Evolutionary conservation across 1,140 invertebrate species (phyloP), one percentile per base, ranked within the genome.

Genomic region (Ceratina japonica): DNA sequence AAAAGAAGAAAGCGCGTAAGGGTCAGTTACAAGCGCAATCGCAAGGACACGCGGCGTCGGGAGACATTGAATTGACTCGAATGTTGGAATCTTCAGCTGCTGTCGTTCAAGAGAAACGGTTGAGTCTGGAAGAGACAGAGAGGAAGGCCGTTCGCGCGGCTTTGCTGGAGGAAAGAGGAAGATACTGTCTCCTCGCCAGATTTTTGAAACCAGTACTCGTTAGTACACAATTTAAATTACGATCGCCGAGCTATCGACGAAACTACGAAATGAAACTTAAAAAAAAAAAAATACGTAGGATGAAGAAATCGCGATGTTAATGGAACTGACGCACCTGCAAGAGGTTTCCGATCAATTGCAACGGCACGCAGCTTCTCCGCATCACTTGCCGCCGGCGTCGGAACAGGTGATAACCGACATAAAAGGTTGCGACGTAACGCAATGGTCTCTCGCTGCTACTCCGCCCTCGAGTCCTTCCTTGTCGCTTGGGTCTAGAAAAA

Each of bases 121-220:
- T 96, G 76, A 94, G 96, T 83, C 92, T 99, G 73, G 98, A 99
- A 91, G 97, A 98, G 87, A 96, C 96, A 54, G 98, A 99, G 90
- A 97, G 98, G 91, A 96, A 97, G 88, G 97, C 97, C 0, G 95
- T 99, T 20, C 94, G 97, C 71, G 96, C 96, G 4, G 98, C 97
- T 3, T 94, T 99, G 56, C 95, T 98, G n/a, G 98, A 99, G 92
- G 98, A 99, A 90, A 93, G 98, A 52, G 95, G 96, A 87, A 95
- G 97, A 82, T 99, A 97, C 92, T 99, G 98, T 92, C 94, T 96
- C 79, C 98, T 99, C 90, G 97, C 98, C 24, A 95, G 96, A 83
- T 96, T 97, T 91, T 94, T 99, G 56, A 97, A 98, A 92, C 98
- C 98, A 63, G 97, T 99, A 82, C 95, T 99, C 90, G 97, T 98